These are phyloP conservation scores for Cotesia glomerata DNA, from an alignment of 1,140 invertebrate species.

Conservation along the genomic window DNA sequence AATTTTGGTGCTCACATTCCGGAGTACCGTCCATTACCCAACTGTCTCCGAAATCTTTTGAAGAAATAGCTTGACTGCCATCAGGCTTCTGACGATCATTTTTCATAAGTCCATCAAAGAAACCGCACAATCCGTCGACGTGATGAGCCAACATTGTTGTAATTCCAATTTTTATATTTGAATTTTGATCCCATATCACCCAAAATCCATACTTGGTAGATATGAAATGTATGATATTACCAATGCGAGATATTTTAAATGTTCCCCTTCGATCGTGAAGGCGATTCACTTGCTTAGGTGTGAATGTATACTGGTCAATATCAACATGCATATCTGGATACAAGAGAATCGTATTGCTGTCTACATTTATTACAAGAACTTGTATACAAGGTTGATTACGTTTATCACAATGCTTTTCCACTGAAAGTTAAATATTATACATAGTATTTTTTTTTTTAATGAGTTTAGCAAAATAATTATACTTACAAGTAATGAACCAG, in stretches of 20 bases:
- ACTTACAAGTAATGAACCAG: conserved; percentile 73
- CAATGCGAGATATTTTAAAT: conserved; percentile 73
- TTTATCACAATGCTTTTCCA: conserved; percentile 70
- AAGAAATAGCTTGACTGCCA: conserved; percentile 68
- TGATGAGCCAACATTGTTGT: conserved; percentile 66
- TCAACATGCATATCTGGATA: conserved; percentile 71
- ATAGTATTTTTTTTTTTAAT: neutral
- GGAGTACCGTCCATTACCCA: conserved; percentile 68
- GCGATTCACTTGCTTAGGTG: conserved; percentile 71
- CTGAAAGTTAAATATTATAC: conserved; percentile 55
- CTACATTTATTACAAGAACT: conserved; percentile 67
- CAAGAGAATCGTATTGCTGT: conserved; percentile 66
- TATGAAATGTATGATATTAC: conserved; percentile 71
- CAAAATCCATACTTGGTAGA: conserved; percentile 76
- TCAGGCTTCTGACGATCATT: conserved; percentile 77
- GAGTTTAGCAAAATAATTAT: neutral
- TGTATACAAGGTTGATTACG: conserved; percentile 62
- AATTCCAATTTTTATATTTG: conserved; percentile 76
- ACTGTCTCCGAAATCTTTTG: conserved; percentile 75
- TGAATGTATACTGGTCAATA: conserved; percentile 72
- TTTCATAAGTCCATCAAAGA: conserved; percentile 68
- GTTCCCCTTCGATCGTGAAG: conserved; percentile 69
- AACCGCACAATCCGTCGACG: conserved; percentile 82
- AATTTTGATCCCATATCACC: conserved; percentile 72
- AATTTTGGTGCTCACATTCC: conserved; percentile 66